Conservation (phyloP, 2,797 vertebrate genomes). For the Cheirogaleus major region DNA sequence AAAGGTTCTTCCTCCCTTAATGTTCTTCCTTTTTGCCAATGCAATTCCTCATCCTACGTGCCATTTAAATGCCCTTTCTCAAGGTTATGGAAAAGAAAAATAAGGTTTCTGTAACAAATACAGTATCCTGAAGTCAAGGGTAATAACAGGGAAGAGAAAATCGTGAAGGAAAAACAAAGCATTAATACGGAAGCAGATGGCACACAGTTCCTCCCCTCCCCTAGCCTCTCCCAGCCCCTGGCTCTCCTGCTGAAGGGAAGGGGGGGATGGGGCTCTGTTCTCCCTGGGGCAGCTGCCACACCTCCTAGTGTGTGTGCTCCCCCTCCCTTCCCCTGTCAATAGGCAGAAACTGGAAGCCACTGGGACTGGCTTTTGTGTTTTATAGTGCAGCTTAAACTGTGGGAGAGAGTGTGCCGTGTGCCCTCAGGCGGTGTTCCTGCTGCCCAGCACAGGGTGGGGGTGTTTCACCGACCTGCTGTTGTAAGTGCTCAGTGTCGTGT, state of each 20-base stretch:
- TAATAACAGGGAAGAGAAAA: slow-evolving; percentile 61
- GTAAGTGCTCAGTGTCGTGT: background rate
- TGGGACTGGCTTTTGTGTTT: background rate
- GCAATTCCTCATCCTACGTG: background rate
- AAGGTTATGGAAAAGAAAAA: slow-evolving; percentile 8
- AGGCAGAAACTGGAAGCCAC: background rate
- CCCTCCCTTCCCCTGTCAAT: background rate
- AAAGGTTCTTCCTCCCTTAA: background rate
- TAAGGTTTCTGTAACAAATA: background rate
- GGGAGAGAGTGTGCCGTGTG: background rate
- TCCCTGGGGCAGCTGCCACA: slow-evolving; percentile 49
- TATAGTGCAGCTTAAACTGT: background rate
- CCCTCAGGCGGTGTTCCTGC: background rate
- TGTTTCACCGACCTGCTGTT: background rate
- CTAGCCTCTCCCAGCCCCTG: background rate
- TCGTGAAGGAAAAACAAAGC: slow-evolving; percentile 42
- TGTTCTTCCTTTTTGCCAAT: slow-evolving; percentile 14
- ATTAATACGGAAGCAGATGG: slow-evolving; percentile 39
- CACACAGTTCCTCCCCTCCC: background rate
- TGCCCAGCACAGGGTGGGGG: fast-evolving
- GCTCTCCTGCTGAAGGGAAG: background rate
- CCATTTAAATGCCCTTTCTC: slow-evolving; percentile 49
- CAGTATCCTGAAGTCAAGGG: slow-evolving; percentile 39
- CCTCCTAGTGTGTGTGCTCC: background rate
- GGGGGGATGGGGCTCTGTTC: background rate